Evolutionary conservation across 2,797 vertebrate genomes (phyloP).

Genomic region (Enoplosus armatus): DNA sequence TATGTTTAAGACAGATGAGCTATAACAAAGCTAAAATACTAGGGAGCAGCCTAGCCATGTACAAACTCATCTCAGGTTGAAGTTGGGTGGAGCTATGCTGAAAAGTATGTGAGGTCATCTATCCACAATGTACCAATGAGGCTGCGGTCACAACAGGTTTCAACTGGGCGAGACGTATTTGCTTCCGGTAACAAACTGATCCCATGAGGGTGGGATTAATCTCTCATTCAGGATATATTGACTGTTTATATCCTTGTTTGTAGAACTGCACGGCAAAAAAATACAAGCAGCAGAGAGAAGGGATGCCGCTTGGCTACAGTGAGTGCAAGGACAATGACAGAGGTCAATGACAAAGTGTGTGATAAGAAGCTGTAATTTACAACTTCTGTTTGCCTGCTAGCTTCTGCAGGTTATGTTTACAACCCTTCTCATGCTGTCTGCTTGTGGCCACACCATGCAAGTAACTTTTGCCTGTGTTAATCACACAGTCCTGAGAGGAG

Average conservation of each 20-base stretch:
- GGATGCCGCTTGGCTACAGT: not conserved
- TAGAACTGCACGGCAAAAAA: not conserved
- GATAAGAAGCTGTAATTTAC: constrained; percentile 1
- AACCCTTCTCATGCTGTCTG: not conserved
- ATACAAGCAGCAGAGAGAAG: not conserved
- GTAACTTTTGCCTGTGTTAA: not conserved
- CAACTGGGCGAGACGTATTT: not conserved
- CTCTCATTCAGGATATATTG: not conserved
- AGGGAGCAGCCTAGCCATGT: not conserved
- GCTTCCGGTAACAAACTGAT: not conserved
- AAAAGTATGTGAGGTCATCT: not conserved
- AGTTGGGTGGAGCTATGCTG: not conserved
- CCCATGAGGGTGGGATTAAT: not conserved
- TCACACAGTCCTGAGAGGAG: constrained; percentile 4
- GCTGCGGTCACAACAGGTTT: not conserved
- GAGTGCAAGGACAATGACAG: not conserved
- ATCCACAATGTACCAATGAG: not conserved
- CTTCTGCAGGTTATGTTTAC: not conserved
- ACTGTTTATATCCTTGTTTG: not conserved
- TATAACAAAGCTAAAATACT: not conserved
- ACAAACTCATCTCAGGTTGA: not conserved
- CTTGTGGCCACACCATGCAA: not conserved
- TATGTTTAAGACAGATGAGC: not conserved
- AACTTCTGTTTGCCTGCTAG: not conserved
- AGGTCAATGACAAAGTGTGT: not conserved